Base-by-base conservation (phyloP, 2,797 vertebrate genomes). In the Lutjanus campechanus region DNA sequence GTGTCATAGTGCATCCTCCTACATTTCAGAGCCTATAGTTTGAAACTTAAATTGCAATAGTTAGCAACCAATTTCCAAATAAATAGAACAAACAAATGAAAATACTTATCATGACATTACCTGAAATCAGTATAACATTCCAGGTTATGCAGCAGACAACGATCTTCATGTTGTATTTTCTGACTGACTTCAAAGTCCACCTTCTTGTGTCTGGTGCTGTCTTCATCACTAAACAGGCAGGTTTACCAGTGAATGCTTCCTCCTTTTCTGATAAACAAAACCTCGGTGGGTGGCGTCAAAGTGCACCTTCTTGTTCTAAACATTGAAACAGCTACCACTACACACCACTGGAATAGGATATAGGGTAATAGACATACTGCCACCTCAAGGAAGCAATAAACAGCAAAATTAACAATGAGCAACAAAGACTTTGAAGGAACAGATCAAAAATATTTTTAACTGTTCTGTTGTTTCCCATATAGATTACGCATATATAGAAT, bases 101-200 rank as follows among this genome's bases (percentile, higher is more conserved):
- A 36, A 36, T 36, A 4, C 11, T 11, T 62, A n/a, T 40, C 29
- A 22, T 40, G 12, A 36, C 17, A 17, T 80, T 73, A 89, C 81
- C 85, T 75, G 74, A 81, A 43, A 69, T 76, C 64, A 77, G 29
- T 11, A 47, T 43, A 13, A 74, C 13, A 25, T 73, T 74, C 8
- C 73, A 46, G 0, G 16, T 53, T 17, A 83, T 53, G 43, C 15
- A 61, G 51, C 58, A 79, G 53, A 70, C 36, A 25, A 56, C 12
- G 10, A 76, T 51, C 2, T 61, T 55, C 56, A 73, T 83, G 58
- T 43, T 72, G 63, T 67, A 15, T 43, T 53, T 79, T 66, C 46
- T 77, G 59, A 15, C n/a, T 41, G 60, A 65, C 19, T 25, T 2
- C 0, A 50, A 29, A 13, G 29, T 56, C 43, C 29, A 36, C 29